phyloP scores from a whole-genome alignment of 2,797 vertebrate species.

The Cheirogaleus major region DNA sequence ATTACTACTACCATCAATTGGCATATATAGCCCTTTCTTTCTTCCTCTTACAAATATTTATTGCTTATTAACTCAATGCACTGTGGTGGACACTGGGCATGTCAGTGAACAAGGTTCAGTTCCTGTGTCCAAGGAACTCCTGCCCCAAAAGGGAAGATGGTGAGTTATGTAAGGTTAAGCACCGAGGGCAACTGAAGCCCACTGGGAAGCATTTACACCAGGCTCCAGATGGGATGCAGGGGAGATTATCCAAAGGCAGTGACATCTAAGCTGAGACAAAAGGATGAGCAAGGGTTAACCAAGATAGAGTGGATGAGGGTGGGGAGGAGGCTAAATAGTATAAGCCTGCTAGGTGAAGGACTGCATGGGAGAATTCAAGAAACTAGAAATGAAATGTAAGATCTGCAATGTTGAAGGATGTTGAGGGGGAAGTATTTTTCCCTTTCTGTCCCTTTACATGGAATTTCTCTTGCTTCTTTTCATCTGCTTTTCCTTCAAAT shows the following conservation, averaged over 20 bases:
- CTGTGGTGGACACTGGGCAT: neutral
- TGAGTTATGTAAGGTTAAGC: neutral
- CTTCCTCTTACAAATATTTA: neutral
- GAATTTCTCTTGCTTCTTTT: neutral
- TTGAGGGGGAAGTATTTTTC: neutral
- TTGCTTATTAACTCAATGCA: neutral
- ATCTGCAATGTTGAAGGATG: neutral
- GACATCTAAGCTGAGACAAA: neutral
- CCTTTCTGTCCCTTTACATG: neutral
- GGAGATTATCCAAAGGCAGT: neutral
- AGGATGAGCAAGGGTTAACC: neutral
- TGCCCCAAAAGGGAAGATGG: neutral
- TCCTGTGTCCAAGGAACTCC: neutral
- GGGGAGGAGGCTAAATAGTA: neutral
- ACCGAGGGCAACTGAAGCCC: too few species aligned
- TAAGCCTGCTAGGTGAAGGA: neutral
- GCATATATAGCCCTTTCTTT: neutral
- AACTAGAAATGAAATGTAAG: neutral
- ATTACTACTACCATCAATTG: neutral
- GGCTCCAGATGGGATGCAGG: neutral
- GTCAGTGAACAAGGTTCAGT: neutral
- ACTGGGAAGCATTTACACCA: neutral
- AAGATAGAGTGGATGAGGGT: neutral
- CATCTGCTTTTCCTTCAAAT: neutral
- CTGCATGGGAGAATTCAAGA: neutral